These are phyloP conservation scores for Trilocha varians DNA, from an alignment of 2,888 invertebrate species.

Conservation along the genomic window DNA sequence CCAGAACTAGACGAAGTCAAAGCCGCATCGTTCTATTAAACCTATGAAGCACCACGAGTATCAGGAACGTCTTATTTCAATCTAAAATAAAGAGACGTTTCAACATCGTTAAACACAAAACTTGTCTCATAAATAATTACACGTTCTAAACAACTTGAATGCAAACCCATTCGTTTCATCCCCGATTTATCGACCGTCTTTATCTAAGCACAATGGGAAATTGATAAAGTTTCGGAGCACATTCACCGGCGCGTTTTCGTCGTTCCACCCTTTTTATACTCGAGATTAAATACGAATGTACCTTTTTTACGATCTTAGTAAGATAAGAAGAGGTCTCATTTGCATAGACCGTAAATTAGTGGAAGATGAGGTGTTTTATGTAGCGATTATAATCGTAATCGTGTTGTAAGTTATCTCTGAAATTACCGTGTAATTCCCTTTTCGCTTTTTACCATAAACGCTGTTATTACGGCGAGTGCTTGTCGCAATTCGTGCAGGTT, in stretches of 20 bases:
- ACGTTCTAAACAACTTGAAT: neutral
- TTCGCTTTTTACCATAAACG: slow-evolving; percentile 4
- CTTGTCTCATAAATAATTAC: neutral
- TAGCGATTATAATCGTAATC: slow-evolving; percentile 19
- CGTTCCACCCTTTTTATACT: slow-evolving; percentile 3
- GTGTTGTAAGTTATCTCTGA: slow-evolving; percentile 4
- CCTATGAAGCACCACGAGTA: too few relatives aligned
- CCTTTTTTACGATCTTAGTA: slow-evolving; percentile 24
- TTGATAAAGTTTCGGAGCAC: slow-evolving; percentile 5
- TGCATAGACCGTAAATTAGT: slow-evolving; percentile 31
- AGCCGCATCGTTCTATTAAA: too few relatives aligned
- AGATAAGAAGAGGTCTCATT: slow-evolving; percentile 31
- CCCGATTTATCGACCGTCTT: slow-evolving; percentile 1
- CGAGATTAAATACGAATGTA: slow-evolving; percentile 23
- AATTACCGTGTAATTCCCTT: slow-evolving; percentile 5
- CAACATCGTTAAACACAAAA: too few relatives aligned
- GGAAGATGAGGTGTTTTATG: slow-evolving; percentile 30
- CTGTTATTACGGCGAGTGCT: neutral
- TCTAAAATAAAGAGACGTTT: too few relatives aligned
- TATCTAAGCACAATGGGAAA: neutral
- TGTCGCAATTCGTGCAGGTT: neutral
- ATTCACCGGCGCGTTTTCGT: neutral
- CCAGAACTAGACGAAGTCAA: too few relatives aligned
- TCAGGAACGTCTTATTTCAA: too few relatives aligned
- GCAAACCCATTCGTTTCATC: neutral